phyloP scores from a whole-genome alignment of 2,113 vertebrate genomes.

The Hippocampus guttulatus region DNA sequence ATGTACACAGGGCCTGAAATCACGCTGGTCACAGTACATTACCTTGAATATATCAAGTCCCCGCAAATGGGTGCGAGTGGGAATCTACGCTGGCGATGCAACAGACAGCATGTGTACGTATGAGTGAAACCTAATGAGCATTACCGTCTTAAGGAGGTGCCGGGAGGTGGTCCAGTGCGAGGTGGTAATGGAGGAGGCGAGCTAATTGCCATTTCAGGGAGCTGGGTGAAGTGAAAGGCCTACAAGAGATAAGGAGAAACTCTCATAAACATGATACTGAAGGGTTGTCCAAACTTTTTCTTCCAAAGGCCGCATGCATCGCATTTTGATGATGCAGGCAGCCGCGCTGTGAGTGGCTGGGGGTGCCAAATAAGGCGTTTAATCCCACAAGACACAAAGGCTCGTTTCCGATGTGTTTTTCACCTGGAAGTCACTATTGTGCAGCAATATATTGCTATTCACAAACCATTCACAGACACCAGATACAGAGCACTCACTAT shows the following conservation, averaged over 20 bases:
- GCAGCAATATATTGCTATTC: no score
- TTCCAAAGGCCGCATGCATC: no score
- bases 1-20: constrained; percentile 60
- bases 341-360: not conserved
- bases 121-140: constrained; percentile 18
- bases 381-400: no score
- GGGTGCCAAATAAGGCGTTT: no score
- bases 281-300: not conserved
- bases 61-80: constrained; percentile 47
- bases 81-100: constrained; percentile 25
- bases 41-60: constrained; percentile 36
- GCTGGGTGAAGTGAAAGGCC: constrained; percentile 97
- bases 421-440: no score
- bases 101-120: constrained; percentile 10
- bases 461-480: no score
- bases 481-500: no score
- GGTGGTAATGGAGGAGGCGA: constrained; percentile 93
- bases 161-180: constrained; percentile 85
- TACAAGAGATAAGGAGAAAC: constrained; percentile 54
- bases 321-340: no score
- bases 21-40: constrained; percentile 37
- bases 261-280: constrained; percentile 6
- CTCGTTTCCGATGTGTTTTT: no score
- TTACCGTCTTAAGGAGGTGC: constrained; percentile 83
- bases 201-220: constrained; percentile 92